Percentiles rank a stretch among this genome's conserved stretches.
Conservation (phyloP, 92 coral and sea anemone species). For the Phenganax subtilis region DNA sequence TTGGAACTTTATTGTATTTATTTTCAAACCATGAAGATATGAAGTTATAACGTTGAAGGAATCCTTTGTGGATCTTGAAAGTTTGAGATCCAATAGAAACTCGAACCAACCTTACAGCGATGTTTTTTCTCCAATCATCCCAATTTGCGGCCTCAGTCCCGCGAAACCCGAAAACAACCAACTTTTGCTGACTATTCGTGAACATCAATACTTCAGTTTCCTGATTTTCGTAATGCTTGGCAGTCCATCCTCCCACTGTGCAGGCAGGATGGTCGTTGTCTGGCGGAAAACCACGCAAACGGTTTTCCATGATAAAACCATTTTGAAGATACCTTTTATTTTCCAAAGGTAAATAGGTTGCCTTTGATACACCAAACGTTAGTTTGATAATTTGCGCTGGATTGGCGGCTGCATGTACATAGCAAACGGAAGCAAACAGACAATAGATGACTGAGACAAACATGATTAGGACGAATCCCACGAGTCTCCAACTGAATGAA, state of each 20-base stretch:
- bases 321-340: slow-evolving; percentile 19
- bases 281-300: too few relatives aligned
- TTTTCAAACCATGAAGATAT: slow-evolving; percentile 28
- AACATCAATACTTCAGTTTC: slow-evolving; percentile 34
- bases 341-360: slow-evolving; percentile 20
- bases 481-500: too few relatives aligned
- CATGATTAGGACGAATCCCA: too few relatives aligned
- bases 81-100: neutral
- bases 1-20: slow-evolving; percentile 21
- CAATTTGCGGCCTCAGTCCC: slow-evolving; percentile 14
- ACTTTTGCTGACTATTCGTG: slow-evolving; percentile 13
- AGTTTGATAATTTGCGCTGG: slow-evolving; percentile 19
- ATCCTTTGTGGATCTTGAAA: slow-evolving; percentile 29
- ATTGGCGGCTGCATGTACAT: too few relatives aligned
- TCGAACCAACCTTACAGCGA: neutral
- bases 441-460: too few relatives aligned
- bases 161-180: slow-evolving; percentile 34
- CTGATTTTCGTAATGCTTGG: slow-evolving; percentile 18
- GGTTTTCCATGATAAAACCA: slow-evolving; percentile 29
- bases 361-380: slow-evolving; percentile 23
- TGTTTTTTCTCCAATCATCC: slow-evolving; percentile 24
- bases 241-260: slow-evolving; percentile 21
- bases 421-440: too few relatives aligned
- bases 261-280: slow-evolving; percentile 12
- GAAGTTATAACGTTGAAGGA: slow-evolving; percentile 14